Conservation (phyloP, 2,113 vertebrate genomes). For the Orthonyx spaldingii region DNA sequence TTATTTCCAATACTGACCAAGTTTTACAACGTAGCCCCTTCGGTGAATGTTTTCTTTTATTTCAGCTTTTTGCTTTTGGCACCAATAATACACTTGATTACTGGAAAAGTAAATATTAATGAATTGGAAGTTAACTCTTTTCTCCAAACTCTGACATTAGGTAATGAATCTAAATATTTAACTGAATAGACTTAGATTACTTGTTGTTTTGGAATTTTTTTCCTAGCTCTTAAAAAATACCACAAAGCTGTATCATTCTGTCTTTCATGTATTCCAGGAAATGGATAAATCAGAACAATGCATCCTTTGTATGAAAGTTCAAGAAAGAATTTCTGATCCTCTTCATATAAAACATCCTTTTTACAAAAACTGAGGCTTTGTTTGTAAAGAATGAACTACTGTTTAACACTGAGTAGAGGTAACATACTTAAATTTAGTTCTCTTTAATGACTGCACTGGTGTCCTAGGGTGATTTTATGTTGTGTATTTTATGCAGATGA, state of each 20-base stretch:
- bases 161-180: not conserved
- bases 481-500: too few species aligned
- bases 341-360: not conserved
- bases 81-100: not conserved
- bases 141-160: not conserved
- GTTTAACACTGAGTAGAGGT: not conserved
- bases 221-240: not conserved
- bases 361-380: not conserved
- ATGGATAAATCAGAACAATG: not conserved
- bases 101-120: not conserved
- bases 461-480: too few species aligned
- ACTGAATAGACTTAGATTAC: not conserved
- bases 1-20: not conserved
- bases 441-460: not conserved
- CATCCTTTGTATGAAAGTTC: not conserved
- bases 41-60: not conserved
- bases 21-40: not conserved
- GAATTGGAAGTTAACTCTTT: not conserved
- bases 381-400: not conserved
- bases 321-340: not conserved
- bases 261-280: not conserved
- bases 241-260: not conserved
- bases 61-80: not conserved
- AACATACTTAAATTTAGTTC: not conserved
- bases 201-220: not conserved